phyloP scores from a whole-genome alignment of 2,888 invertebrate genomes.

The Syritta pipiens region DNA sequence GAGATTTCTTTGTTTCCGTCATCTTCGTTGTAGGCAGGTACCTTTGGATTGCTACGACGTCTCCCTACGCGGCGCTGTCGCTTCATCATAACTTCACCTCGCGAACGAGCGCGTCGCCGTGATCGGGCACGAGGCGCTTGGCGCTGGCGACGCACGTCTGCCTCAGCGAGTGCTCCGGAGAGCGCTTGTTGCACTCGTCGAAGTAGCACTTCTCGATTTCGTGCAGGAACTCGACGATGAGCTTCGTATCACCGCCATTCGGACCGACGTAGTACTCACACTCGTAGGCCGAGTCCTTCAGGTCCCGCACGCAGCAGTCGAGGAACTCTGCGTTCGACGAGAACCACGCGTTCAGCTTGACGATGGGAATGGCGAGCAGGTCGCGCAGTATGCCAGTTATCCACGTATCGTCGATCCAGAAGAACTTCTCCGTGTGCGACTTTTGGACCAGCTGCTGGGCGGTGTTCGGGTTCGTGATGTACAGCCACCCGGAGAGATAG shows the following conservation, averaged over 20 bases:
- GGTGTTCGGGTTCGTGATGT: conserved; percentile 85
- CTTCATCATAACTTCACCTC: conserved; percentile 73
- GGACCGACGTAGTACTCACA: conserved; percentile 88
- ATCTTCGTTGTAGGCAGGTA: conserved; percentile 49
- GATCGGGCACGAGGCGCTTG: conserved; percentile 75
- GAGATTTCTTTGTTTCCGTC: conserved; percentile 17
- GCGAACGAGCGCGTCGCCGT: conserved; percentile 75
- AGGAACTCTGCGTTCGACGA: conserved; percentile 86
- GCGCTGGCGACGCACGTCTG: conserved; percentile 82
- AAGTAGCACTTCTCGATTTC: conserved; percentile 83
- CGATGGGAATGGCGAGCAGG: conserved; percentile 81
- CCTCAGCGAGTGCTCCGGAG: conserved; percentile 80
- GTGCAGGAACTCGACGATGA: conserved; percentile 84
- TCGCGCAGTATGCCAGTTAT: conserved; percentile 89
- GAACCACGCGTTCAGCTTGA: conserved; percentile 83
- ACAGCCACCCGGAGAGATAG: conserved; percentile 92
- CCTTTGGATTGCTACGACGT: conserved; percentile 16
- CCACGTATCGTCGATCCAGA: conserved; percentile 96
- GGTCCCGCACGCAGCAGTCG: conserved; percentile 86
- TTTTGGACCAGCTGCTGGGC: conserved; percentile 82
- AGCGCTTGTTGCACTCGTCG: conserved; percentile 81
- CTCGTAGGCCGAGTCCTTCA: conserved; percentile 81
- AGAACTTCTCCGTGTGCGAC: conserved; percentile 83
- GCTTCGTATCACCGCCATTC: conserved; percentile 86
- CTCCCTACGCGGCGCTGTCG: neutral